Conservation (phyloP, 2,888 invertebrate species). For the Candidula unifasciata region DNA sequence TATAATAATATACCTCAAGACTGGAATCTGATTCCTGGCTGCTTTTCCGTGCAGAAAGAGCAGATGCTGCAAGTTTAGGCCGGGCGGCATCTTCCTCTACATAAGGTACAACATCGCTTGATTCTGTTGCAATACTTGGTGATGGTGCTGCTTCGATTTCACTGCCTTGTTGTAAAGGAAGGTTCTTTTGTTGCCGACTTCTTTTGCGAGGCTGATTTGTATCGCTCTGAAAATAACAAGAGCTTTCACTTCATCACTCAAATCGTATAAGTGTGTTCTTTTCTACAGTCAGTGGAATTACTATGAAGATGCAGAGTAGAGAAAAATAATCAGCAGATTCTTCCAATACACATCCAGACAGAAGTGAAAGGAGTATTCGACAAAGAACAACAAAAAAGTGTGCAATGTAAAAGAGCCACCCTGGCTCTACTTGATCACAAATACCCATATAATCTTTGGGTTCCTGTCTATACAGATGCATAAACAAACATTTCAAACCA, state of each 20-base stretch:
- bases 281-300: neutral
- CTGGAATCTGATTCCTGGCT: slow-evolving; percentile 57
- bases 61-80: slow-evolving; percentile 40
- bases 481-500: no score
- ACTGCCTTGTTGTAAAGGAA: neutral
- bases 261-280: neutral
- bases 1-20: slow-evolving; percentile 47
- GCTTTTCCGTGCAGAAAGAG: slow-evolving; percentile 45
- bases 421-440: no score
- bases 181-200: slow-evolving; percentile 10
- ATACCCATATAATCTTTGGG: no score
- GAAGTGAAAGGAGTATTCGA: no score
- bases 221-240: slow-evolving; percentile 14
- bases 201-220: slow-evolving; percentile 34
- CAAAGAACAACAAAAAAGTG: no score
- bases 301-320: no score
- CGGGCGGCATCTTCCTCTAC: slow-evolving; percentile 24
- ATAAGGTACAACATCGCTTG: neutral
- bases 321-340: no score
- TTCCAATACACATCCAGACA: no score
- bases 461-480: no score
- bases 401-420: no score
- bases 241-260: neutral
- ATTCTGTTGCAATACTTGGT: neutral
- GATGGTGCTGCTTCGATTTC: slow-evolving; percentile 14